Percentiles rank a stretch among this genome's conserved stretches.
phyloP scores from a whole-genome alignment of 2,113 vertebrate species.

The Xerus inauris region DNA sequence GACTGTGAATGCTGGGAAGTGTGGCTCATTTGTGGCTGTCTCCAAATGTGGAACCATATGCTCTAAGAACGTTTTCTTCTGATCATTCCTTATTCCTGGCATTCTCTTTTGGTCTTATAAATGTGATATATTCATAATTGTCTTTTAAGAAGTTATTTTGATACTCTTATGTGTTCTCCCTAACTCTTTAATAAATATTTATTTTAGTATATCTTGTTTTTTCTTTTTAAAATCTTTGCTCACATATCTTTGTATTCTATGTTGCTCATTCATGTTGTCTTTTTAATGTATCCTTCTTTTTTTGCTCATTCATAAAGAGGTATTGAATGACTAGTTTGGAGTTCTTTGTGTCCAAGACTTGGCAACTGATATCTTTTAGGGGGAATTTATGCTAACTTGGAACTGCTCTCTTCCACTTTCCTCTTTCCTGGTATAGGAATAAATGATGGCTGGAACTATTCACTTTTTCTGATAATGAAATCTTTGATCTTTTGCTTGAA shows the following conservation, averaged over 20 bases:
- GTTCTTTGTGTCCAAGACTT: conserved; percentile 3
- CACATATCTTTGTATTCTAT: neutral
- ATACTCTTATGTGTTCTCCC: neutral
- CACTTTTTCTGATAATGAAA: neutral
- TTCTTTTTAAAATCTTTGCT: conserved; percentile 26
- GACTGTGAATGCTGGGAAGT: neutral
- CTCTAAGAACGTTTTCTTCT: neutral
- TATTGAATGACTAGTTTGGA: neutral
- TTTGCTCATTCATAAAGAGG: neutral
- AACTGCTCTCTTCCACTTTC: neutral
- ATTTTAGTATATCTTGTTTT: neutral
- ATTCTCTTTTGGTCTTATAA: neutral
- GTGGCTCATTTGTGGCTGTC: neutral
- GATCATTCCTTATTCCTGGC: neutral
- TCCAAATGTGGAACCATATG: neutral
- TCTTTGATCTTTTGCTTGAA: neutral
- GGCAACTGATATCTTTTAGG: neutral
- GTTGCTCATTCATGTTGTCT: neutral
- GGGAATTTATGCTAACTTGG: neutral
- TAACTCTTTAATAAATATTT: neutral
- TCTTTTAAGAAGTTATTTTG: neutral
- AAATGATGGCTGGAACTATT: neutral
- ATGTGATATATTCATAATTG: neutral
- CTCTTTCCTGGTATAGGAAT: neutral
- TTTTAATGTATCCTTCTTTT: neutral